Conservation (phyloP, 2,113 vertebrate genomes). For the Martes martes region DNA sequence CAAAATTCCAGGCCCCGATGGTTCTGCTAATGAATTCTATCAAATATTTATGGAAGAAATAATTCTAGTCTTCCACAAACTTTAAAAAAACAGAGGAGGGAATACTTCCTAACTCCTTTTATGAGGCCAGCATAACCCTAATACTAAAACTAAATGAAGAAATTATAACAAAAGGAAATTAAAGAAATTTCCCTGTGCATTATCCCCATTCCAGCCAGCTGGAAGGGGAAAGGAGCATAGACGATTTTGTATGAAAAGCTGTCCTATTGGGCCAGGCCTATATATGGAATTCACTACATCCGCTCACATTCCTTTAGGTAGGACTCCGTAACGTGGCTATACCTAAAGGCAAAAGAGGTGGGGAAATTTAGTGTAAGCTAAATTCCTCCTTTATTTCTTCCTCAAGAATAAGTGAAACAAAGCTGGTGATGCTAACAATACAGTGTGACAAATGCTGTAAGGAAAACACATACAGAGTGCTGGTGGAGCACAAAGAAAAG, state of each 20-base stretch:
- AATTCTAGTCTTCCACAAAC: slow-evolving; percentile 22
- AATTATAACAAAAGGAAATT: not conserved
- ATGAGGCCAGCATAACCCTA: slow-evolving; percentile 21
- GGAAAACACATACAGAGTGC: not conserved
- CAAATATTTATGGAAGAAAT: slow-evolving; percentile 59
- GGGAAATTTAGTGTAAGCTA: not conserved
- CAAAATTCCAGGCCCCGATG: slow-evolving; percentile 28
- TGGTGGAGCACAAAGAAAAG: not conserved
- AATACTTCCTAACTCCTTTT: slow-evolving; percentile 8
- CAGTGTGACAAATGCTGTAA: not conserved
- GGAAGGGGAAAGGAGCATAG: not conserved
- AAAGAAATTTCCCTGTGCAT: not conserved
- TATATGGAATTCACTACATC: not conserved
- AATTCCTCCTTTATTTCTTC: not conserved
- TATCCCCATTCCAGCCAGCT: not conserved
- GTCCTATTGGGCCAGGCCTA: not conserved
- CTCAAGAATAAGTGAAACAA: not conserved
- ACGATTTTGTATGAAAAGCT: not conserved
- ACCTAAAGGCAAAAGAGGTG: not conserved
- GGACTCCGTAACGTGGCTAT: not conserved
- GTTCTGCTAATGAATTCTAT: slow-evolving; percentile 43
- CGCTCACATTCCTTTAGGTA: not conserved
- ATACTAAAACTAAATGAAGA: slow-evolving; percentile 26
- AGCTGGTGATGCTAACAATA: not conserved
- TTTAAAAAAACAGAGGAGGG: slow-evolving; percentile 13